Base-by-base conservation (phyloP, 2,797 vertebrate genomes). In the Phoebastria nigripes region DNA sequence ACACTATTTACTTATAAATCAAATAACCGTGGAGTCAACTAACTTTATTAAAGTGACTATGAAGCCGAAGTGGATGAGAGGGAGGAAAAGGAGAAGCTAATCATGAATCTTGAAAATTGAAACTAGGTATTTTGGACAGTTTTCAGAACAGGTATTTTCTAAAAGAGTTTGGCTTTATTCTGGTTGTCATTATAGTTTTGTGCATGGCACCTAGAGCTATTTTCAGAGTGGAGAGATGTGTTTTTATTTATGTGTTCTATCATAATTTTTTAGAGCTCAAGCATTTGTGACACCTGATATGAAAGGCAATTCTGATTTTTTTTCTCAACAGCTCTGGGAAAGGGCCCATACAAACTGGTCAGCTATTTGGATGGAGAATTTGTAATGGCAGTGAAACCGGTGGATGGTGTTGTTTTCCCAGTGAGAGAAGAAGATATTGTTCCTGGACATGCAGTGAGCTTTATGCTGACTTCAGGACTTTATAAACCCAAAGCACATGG, bases 381-480 rank as follows among this genome's bases (percentile, higher is more conserved):
- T 28, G 63, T 98, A 41, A 71, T 99, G 95, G 97, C 98, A 59
- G 97, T 94, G 73, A 98, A 98, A 94, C 76, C 90, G 18, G 96
- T 97, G 44, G 97, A 97, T 3, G 91, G 98, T 55, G 88, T 87
- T 17, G 96, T 99, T 77, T 98, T 98, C 86, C 97, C 98, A 33
- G 93, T 97, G 91, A 98, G 73, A 79, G 94, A 94, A 51, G 97
- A 98, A 41, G 65, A 95, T 15, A 72, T 77, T 80, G 46, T 56
- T 28, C 92, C 96, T 24, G 98, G 95, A 73, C 77, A 98, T 77
- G 39, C 98, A 21, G 96, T 97, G 16, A 98, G 97, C 96, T 99
- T 99, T 97, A 99, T 99, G 99, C 96, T 99, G 98, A 99, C 99
- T 19, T 98, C 99, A 29, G 99, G 99, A 29, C 98, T 99, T 85